phyloP scores from a whole-genome alignment of 2,888 invertebrate genomes.

The Empis livida region DNA sequence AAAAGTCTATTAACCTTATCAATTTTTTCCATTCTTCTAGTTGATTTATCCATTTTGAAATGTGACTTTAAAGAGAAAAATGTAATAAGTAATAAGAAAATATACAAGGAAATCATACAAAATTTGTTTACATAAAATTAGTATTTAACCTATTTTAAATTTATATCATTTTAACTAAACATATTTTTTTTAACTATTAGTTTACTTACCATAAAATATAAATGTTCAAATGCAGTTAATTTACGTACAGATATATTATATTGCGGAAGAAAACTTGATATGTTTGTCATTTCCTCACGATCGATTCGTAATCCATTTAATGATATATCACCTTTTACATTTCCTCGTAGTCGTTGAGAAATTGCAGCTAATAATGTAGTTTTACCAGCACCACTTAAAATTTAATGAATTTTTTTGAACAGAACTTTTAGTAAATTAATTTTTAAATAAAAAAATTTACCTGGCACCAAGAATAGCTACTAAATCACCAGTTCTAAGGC shows the following conservation, averaged over 20 bases:
- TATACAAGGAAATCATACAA: too few species aligned
- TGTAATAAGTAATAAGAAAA: neutral
- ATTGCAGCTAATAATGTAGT: conserved; percentile 61
- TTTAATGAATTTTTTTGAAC: neutral
- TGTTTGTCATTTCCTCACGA: conserved; percentile 51
- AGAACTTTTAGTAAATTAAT: neutral
- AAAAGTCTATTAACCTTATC: conserved; percentile 28
- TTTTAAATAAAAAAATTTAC: conserved; percentile 29
- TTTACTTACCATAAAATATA: conserved; percentile 64
- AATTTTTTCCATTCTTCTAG: conserved; percentile 31
- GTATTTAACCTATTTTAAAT: neutral
- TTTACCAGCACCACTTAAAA: conserved; percentile 59
- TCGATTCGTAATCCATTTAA: conserved; percentile 54
- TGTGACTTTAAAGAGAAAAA: conserved; percentile 44
- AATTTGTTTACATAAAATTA: neutral
- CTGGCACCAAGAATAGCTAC: conserved; percentile 64
- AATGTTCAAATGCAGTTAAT: conserved; percentile 67
- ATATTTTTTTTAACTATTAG: too few species aligned
- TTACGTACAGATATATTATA: conserved; percentile 68
- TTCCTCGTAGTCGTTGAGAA: conserved; percentile 55
- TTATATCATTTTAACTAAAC: neutral
- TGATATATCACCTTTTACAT: conserved; percentile 53
- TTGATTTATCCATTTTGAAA: conserved; percentile 56
- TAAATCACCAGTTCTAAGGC: conserved; percentile 52
- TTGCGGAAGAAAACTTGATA: conserved; percentile 79